A percentile compares a stretch with the other conserved stretches of the same genome.
phyloP scores from a whole-genome alignment of 1,140 invertebrate genomes.

The Magallana ariakensis region DNA sequence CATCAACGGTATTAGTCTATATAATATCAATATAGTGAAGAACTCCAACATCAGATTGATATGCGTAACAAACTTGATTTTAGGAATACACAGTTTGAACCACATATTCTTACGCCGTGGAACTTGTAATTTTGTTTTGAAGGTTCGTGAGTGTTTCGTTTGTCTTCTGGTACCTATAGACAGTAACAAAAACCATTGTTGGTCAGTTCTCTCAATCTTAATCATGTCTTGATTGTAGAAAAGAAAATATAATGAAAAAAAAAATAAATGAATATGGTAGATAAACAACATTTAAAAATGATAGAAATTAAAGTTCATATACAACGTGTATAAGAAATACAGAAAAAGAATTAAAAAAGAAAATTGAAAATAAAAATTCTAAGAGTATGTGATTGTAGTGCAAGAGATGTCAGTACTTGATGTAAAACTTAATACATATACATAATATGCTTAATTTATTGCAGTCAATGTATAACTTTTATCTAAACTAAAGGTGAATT shows the following conservation, averaged over 20 bases:
- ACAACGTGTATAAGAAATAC: not conserved
- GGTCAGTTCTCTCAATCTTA: not conserved
- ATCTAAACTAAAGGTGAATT: too few species aligned
- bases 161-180: slow-evolving; percentile 54
- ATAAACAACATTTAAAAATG: not conserved
- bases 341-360: too few species aligned
- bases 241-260: not conserved
- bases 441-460: too few species aligned
- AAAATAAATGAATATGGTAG: not conserved
- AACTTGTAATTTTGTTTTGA: slow-evolving; percentile 51
- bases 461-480: too few species aligned
- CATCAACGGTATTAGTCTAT: not conserved
- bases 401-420: too few species aligned
- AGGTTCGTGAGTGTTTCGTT: slow-evolving; percentile 53
- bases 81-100: slow-evolving; percentile 17
- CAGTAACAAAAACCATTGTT: slow-evolving; percentile 10
- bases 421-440: too few species aligned
- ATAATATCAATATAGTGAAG: not conserved
- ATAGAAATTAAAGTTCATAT: not conserved
- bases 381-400: not conserved
- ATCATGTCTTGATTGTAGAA: not conserved
- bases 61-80: slow-evolving; percentile 25
- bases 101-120: slow-evolving; percentile 50
- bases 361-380: not conserved
- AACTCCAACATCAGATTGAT: not conserved